Evolutionary conservation across 2,888 invertebrate genomes (phyloP), one percentile per base, ranked within the genome.

Genomic region (Hecatera dysodea): DNA sequence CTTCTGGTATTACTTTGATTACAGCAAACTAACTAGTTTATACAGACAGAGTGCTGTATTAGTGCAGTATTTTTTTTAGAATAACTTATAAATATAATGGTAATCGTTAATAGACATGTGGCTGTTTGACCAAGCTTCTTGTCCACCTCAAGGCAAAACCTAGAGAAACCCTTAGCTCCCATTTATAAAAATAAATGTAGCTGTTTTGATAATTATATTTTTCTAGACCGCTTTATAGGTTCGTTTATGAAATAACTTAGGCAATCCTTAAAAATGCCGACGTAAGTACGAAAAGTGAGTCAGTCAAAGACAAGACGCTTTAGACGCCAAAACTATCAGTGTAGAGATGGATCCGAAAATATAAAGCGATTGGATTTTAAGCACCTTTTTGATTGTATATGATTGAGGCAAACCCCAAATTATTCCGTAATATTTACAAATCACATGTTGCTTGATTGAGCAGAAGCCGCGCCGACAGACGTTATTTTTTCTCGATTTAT

Each of bases 341-440:
- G 42, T 19, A n/a, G 22, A 57, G 33, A 36, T 6, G 29, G 29
- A n/a, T n/a, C 62, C 27, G 33, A 63, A 69, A 46, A 81, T 42
- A 81, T 44, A 63, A 76, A 81, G 64, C 55, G 60, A 77, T 81
- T 76, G 50, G 59, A n/a, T 48, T 69, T 72, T 55, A 56, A 56
- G 67, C 22, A 42, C 46, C 53, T 29, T 27, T 69, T 61, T 70
- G 60, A 77, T 81, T 70, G 71, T 61, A 39, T 27, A 46, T 76
- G 77, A 81, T 78, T 81, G 78, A 77, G 81, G 78, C 52, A 64
- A 70, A 64, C 76, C 81, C 46, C 69, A 63, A 75, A 76, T 67
- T 6, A 57, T 55, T 67, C 19, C 50, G n/a, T 77, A 76, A 81
- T 81, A 33, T 64, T 61, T 50, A 52, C 63, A 69, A 77, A 77